Conservation (phyloP, 1,140 invertebrate genomes). For the Proales similis region DNA sequence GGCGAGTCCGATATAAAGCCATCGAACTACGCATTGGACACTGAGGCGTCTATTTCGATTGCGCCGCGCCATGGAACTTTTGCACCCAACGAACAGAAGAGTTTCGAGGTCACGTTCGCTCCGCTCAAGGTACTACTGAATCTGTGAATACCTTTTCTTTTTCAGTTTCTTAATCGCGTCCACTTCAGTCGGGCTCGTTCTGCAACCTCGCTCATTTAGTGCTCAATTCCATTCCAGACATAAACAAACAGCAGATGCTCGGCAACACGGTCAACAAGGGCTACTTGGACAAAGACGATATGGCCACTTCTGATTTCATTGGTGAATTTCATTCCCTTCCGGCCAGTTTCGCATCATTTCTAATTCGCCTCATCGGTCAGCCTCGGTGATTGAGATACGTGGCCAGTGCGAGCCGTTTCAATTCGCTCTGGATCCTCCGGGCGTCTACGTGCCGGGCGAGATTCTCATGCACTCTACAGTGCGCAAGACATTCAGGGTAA, state of each 20-base stretch:
- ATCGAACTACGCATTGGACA: neutral
- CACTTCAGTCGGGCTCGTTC: conserved; percentile 44
- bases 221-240: conserved; percentile 44
- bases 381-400: conserved; percentile 48
- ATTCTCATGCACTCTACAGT: conserved; percentile 45
- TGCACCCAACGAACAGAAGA: conserved; percentile 29
- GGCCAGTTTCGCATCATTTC: neutral
- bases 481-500: conserved; percentile 48
- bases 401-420: conserved; percentile 47
- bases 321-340: neutral
- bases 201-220: conserved; percentile 49
- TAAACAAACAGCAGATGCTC: conserved; percentile 38
- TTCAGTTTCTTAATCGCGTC: neutral
- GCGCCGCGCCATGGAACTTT: conserved; percentile 21
- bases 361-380: conserved; percentile 1
- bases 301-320: conserved; percentile 15
- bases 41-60: neutral
- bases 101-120: conserved; percentile 35
- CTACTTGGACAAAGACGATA: conserved; percentile 3
- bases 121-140: conserved; percentile 4
- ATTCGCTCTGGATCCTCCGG: conserved; percentile 49
- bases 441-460: conserved; percentile 45
- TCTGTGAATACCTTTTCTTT: neutral
- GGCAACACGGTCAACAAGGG: neutral
- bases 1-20: neutral